phyloP scores from a whole-genome alignment of 1,140 invertebrate species.

The Drosophila nasuta region DNA sequence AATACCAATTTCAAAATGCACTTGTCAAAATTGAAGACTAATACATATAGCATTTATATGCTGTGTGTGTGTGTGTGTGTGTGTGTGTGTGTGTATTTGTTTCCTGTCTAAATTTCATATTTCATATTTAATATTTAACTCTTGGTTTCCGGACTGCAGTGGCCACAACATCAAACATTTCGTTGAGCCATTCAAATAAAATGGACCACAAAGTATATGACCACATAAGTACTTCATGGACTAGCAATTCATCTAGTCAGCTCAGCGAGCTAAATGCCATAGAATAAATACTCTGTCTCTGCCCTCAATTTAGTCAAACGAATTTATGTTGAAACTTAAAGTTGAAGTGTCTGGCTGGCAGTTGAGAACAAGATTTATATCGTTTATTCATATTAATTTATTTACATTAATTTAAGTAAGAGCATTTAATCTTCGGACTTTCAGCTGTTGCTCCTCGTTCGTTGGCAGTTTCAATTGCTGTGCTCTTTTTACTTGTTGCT shows the following conservation, averaged over 20 bases:
- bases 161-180: conserved; percentile 12
- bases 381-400: conserved; percentile 5
- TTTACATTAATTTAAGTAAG: conserved; percentile 13
- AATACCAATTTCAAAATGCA: conserved; percentile 14
- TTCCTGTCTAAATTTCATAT: neutral
- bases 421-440: conserved; percentile 5
- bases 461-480: conserved; percentile 1
- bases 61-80: too few species aligned
- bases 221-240: conserved; percentile 20
- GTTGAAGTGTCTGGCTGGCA: neutral
- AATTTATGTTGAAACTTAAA: conserved; percentile 2
- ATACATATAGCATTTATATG: too few species aligned
- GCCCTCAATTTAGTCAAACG: conserved; percentile 1
- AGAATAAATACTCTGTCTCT: conserved; percentile 5
- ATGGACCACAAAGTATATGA: conserved; percentile 34
- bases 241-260: conserved; percentile 11
- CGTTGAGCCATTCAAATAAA: conserved; percentile 12
- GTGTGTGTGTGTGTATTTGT: neutral
- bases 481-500: conserved; percentile 44
- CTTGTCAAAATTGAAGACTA: conserved; percentile 1
- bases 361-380: neutral
- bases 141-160: conserved; percentile 3
- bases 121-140: conserved; percentile 17
- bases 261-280: neutral
- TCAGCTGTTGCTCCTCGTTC: neutral